A percentile compares a stretch with the other conserved stretches of the same genome.
phyloP scores from a whole-genome alignment of 2,797 vertebrate species.

The Acridotheres tristis region DNA sequence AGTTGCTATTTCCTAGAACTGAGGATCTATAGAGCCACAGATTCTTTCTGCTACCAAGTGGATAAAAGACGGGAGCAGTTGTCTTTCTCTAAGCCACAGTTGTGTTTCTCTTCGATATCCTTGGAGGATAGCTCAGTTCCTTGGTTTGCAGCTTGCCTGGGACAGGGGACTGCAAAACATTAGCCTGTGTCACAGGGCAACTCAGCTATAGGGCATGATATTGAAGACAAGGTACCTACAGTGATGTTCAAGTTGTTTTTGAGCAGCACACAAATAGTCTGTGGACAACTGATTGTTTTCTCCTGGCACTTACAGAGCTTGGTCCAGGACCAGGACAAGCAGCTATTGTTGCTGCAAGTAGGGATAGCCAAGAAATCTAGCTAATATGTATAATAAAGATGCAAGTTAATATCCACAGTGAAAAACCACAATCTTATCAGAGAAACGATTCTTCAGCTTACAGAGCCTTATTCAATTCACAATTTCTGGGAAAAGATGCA shows the following conservation, averaged over 20 bases:
- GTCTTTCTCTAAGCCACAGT: not conserved
- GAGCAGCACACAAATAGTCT: not conserved
- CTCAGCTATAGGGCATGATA: not conserved
- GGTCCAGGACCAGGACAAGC: not conserved
- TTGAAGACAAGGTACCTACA: not conserved
- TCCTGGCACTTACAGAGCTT: not conserved
- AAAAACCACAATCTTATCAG: conserved; percentile 56
- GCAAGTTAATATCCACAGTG: conserved; percentile 29
- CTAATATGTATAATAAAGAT: conserved; percentile 43
- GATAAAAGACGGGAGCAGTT: not conserved
- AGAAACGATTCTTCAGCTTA: conserved; percentile 44
- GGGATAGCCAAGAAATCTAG: not conserved
- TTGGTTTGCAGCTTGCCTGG: not conserved
- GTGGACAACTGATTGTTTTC: not conserved
- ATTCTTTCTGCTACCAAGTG: not conserved
- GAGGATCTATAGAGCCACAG: not conserved
- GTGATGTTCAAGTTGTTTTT: not conserved
- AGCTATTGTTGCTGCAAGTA: not conserved
- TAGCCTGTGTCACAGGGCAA: not conserved
- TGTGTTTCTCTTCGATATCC: not conserved
- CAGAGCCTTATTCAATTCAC: conserved; percentile 37
- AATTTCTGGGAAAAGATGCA: conserved; percentile 34
- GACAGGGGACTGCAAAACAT: not conserved
- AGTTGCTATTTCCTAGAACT: not conserved
- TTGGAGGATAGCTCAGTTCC: not conserved